Conservation (phyloP, 1,140 invertebrate genomes). For the Phthorimaea operculella region DNA sequence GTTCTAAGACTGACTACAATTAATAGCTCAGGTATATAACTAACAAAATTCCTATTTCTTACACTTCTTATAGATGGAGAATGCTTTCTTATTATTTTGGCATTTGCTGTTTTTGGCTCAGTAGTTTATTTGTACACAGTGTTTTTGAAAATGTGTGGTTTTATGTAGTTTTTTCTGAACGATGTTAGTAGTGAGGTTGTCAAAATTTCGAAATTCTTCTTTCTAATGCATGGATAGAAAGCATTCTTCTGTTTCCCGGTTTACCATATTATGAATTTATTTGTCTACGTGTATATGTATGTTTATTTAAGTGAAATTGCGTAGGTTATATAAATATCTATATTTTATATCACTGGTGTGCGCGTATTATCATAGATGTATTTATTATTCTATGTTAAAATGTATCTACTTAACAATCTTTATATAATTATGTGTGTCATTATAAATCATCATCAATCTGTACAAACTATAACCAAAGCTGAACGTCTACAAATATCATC, state of each 20-base stretch:
- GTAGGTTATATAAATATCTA: no score
- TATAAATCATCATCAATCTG: no score
- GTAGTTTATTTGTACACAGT: constrained; percentile 9
- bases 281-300: constrained; percentile 9
- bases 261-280: constrained; percentile 17
- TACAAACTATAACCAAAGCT: no score
- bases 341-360: no score
- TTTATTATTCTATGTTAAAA: no score
- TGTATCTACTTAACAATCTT: no score
- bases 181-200: constrained; percentile 12
- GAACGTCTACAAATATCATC: no score
- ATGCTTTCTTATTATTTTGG: constrained; percentile 53
- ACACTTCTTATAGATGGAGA: constrained; percentile 46
- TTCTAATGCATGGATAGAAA: constrained; percentile 45
- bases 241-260: constrained; percentile 54
- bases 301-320: no score
- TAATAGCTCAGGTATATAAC: constrained; percentile 64
- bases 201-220: constrained; percentile 15
- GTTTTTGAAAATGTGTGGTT: constrained; percentile 11
- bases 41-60: constrained; percentile 34
- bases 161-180: background rate
- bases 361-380: no score
- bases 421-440: no score
- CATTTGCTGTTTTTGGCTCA: constrained; percentile 22
- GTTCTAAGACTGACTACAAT: constrained; percentile 67